Percentiles rank a stretch among this genome's conserved stretches.
Conservation (phyloP, 2,888 invertebrate species). For the Ptychoptera albimana region DNA sequence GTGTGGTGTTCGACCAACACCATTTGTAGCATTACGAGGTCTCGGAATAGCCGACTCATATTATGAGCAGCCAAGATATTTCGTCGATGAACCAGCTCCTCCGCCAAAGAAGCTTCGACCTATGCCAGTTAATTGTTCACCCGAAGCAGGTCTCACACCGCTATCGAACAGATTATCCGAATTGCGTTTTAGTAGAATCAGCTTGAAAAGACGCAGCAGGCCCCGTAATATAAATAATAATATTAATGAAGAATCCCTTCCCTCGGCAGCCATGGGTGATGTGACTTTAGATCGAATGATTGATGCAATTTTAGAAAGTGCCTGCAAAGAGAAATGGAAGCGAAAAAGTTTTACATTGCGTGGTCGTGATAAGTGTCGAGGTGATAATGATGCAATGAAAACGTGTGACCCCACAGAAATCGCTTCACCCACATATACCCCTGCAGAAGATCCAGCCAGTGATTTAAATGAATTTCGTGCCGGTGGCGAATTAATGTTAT, state of each 20-base stretch:
- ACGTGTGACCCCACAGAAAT: not conserved
- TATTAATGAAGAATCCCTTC: slow-evolving; percentile 16
- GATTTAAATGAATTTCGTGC: slow-evolving; percentile 26
- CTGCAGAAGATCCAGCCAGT: slow-evolving; percentile 29
- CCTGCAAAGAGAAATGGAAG: slow-evolving; percentile 21
- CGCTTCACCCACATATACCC: slow-evolving; percentile 25
- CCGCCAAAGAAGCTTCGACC: slow-evolving; percentile 8
- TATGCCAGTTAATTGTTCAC: slow-evolving; percentile 3
- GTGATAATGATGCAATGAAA: not conserved
- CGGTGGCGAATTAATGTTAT: slow-evolving; percentile 7
- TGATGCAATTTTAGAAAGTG: slow-evolving; percentile 29
- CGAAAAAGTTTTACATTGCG: slow-evolving; percentile 23
- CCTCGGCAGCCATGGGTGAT: slow-evolving; percentile 28
- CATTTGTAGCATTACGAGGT: slow-evolving; percentile 25
- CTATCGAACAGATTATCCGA: slow-evolving; percentile 1
- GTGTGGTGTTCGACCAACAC: slow-evolving; percentile 22
- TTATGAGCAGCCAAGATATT: slow-evolving; percentile 28
- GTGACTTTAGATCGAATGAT: slow-evolving; percentile 29
- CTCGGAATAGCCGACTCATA: slow-evolving; percentile 25
- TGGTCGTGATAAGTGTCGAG: not conserved
- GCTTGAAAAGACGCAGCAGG: slow-evolving; percentile 13
- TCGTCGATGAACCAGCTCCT: slow-evolving; percentile 12
- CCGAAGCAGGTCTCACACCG: slow-evolving; percentile 2
- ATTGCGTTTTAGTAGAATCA: slow-evolving; percentile 4
- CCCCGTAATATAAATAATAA: slow-evolving; percentile 5